phyloP scores from a whole-genome alignment of 2,113 vertebrate species.

The Caloenas nicobarica region DNA sequence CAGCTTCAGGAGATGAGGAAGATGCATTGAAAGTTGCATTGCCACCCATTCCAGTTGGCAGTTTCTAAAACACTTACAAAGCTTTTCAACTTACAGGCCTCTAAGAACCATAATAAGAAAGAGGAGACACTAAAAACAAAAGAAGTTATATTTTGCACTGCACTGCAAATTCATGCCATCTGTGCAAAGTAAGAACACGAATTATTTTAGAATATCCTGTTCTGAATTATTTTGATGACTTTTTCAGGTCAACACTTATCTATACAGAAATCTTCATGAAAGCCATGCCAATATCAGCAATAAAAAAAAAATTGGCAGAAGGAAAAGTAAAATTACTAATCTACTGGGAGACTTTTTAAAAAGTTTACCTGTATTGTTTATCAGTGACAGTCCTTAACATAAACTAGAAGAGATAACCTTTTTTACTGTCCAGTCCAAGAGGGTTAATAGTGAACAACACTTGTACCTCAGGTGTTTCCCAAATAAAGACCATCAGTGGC shows the following conservation, averaged over 20 bases:
- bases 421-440: neutral
- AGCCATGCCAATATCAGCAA: neutral
- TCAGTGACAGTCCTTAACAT: neutral
- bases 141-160: neutral
- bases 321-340: neutral
- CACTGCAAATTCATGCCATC: neutral
- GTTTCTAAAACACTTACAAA: neutral
- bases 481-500: neutral
- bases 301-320: neutral
- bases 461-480: neutral
- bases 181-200: neutral
- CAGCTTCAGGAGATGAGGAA: neutral
- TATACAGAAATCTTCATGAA: neutral
- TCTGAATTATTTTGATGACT: neutral
- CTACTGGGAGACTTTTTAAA: neutral
- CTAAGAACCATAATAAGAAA: neutral
- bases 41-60: neutral
- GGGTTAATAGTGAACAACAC: neutral
- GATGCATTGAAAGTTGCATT: neutral
- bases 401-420: neutral
- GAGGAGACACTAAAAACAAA: neutral
- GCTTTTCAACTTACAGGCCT: neutral
- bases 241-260: neutral
- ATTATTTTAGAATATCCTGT: neutral
- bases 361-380: neutral